Evolutionary conservation across 2,888 invertebrate species (phyloP).

Genomic region (Plusia festucae): DNA sequence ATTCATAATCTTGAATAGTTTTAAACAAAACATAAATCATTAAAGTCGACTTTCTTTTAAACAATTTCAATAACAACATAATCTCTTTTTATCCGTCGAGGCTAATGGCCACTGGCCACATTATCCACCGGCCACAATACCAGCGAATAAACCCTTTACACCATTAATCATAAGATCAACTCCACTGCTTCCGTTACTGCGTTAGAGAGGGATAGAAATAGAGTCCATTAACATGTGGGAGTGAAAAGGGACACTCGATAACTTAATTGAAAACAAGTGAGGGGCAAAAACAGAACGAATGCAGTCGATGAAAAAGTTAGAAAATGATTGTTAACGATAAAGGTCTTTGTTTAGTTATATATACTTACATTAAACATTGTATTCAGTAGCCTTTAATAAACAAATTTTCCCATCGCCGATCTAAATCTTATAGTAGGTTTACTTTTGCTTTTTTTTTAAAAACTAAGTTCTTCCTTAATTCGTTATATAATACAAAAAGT

Average conservation of each 20-base stretch:
- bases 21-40: constrained; percentile 38
- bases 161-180: constrained; percentile 83
- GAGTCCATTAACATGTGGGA: constrained; percentile 39
- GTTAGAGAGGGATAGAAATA: constrained; percentile 64
- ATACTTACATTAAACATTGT: no score
- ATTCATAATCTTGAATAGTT: not conserved
- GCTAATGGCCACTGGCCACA: constrained; percentile 52
- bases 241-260: constrained; percentile 72
- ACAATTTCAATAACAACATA: constrained; percentile 53
- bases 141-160: constrained; percentile 70
- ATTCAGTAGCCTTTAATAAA: no score
- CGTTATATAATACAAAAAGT: no score
- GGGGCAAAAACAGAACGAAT: constrained; percentile 61
- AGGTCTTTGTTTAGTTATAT: not conserved
- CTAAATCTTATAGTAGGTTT: no score
- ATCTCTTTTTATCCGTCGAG: constrained; percentile 40
- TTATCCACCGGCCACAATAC: constrained; percentile 41
- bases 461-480: no score
- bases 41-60: constrained; percentile 31
- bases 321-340: not conserved
- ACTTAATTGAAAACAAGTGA: constrained; percentile 84
- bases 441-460: no score
- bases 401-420: no score
- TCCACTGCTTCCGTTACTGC: constrained; percentile 79
- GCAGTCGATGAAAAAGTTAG: constrained; percentile 39